A percentile compares a stretch with the other conserved stretches of the same genome.
Conservation (phyloP, 2,888 invertebrate species). For the Dasysyrphus albostriatus region DNA sequence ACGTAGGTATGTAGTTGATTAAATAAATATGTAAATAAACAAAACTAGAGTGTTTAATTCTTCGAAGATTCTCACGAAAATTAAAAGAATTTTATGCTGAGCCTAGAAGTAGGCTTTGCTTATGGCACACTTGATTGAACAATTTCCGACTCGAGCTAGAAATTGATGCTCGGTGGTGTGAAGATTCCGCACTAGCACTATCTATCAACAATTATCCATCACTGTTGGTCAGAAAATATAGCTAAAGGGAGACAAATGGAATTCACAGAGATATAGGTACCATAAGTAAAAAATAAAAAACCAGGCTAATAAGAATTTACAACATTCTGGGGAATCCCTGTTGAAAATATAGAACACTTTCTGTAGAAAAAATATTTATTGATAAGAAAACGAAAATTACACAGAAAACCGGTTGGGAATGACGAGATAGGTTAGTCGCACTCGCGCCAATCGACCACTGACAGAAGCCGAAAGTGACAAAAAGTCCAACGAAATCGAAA, state of each 20-base stretch:
- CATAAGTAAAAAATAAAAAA: neutral
- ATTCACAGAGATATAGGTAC: neutral
- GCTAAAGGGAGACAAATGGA: neutral
- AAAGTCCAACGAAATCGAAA: slow-evolving; percentile 46
- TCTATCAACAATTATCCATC: neutral
- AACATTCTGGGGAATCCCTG: slow-evolving; percentile 30
- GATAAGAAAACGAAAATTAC: slow-evolving; percentile 28
- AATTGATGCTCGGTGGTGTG: slow-evolving; percentile 19
- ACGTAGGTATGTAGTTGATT: neutral
- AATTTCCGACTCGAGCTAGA: slow-evolving; percentile 12
- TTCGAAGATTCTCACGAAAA: neutral
- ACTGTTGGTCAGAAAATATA: slow-evolving; percentile 1
- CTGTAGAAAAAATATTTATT: slow-evolving; percentile 8
- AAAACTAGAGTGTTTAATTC: neutral
- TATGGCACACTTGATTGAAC: neutral
- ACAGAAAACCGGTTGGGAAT: neutral
- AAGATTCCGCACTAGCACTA: slow-evolving; percentile 35
- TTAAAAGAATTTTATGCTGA: neutral
- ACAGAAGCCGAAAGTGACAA: slow-evolving; percentile 52
- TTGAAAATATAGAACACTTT: slow-evolving; percentile 5
- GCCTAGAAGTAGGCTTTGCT: slow-evolving; percentile 42
- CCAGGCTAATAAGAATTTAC: neutral
- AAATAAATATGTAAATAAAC: neutral
- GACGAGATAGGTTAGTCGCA: neutral
- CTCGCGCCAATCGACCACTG: slow-evolving; percentile 58